A percentile compares a stretch with the other conserved stretches of the same genome.
phyloP scores from a whole-genome alignment of 2,888 invertebrate genomes.

The Crepidodera aurea region DNA sequence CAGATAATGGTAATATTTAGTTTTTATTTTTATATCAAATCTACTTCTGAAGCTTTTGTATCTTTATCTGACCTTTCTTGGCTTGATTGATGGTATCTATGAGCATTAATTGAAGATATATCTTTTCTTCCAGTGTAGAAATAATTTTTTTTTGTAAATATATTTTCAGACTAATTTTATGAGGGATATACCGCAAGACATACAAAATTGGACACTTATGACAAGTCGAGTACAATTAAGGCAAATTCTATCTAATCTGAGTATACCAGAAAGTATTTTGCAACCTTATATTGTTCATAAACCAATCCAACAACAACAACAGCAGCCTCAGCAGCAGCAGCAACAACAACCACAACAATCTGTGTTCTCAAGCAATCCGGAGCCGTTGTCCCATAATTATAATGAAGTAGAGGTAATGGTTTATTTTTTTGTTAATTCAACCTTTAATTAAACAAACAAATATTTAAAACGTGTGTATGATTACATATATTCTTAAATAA shows the following conservation, averaged over 20 bases:
- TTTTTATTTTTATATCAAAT: too few relatives aligned
- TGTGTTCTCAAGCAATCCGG: conserved; percentile 5
- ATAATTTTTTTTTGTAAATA: background rate
- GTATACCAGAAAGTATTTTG: conserved; percentile 50
- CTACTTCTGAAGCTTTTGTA: too few relatives aligned
- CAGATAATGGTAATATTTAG: conserved; percentile 57
- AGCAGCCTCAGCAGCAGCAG: conserved; percentile 15
- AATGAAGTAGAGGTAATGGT: conserved; percentile 40
- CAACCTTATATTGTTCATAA: conserved; percentile 55
- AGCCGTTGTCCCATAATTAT: conserved; percentile 13
- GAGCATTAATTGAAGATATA: too few relatives aligned
- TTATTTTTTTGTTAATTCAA: background rate
- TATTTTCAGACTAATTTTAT: conserved; percentile 52
- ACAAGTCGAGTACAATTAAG: conserved; percentile 52
- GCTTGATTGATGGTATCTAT: too few relatives aligned
- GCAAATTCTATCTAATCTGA: conserved; percentile 50
- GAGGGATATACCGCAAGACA: conserved; percentile 53
- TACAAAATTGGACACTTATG: conserved; percentile 56
- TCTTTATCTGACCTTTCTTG: too few relatives aligned
- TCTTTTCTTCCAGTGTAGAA: too few relatives aligned
- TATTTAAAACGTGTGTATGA: too few relatives aligned
- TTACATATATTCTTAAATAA: too few relatives aligned
- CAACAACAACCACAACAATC: conserved; percentile 2
- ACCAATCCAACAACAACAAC: background rate
- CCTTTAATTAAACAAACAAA: background rate